Conservation (phyloP, 2,113 vertebrate genomes). For the Ptychochromis oligacanthus region DNA sequence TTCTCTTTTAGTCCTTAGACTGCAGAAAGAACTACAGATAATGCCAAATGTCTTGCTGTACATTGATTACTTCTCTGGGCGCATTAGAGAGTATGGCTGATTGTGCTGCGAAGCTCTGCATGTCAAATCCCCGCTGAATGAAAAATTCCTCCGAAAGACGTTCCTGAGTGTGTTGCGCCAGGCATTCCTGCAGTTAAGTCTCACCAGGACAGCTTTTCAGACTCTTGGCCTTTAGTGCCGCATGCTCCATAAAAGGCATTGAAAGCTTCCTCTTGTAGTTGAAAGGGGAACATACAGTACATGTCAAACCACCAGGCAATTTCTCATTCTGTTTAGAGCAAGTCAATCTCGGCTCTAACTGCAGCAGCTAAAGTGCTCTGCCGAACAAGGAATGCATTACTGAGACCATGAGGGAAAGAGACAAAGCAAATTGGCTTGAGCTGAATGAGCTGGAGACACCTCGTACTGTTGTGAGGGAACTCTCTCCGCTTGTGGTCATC, state of each 20-base stretch:
- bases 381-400: slow-evolving; percentile 14
- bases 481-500: slow-evolving; percentile 16
- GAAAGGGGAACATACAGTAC: slow-evolving; percentile 20
- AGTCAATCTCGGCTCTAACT: slow-evolving; percentile 24
- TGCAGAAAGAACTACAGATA: slow-evolving; percentile 21
- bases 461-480: neutral
- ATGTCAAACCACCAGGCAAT: slow-evolving; percentile 19
- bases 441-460: slow-evolving; percentile 18
- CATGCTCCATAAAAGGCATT: slow-evolving; percentile 20
- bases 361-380: slow-evolving; percentile 17
- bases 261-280: slow-evolving; percentile 40
- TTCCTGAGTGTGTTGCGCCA: neutral
- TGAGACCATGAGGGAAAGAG: slow-evolving; percentile 3
- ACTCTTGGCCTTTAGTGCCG: slow-evolving; percentile 37
- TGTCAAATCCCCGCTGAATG: neutral
- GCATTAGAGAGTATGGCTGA: neutral
- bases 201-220: slow-evolving; percentile 54
- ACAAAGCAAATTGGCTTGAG: slow-evolving; percentile 21
- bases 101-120: slow-evolving; percentile 19
- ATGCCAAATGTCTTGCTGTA: slow-evolving; percentile 13
- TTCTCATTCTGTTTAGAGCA: slow-evolving; percentile 16
- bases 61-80: slow-evolving; percentile 9
- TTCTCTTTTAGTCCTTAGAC: neutral
- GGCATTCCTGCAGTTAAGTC: slow-evolving; percentile 22
- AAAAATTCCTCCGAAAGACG: slow-evolving; percentile 26